phyloP scores from a whole-genome alignment of 2,797 vertebrate genomes.

The Sebastolobus altivelis region DNA sequence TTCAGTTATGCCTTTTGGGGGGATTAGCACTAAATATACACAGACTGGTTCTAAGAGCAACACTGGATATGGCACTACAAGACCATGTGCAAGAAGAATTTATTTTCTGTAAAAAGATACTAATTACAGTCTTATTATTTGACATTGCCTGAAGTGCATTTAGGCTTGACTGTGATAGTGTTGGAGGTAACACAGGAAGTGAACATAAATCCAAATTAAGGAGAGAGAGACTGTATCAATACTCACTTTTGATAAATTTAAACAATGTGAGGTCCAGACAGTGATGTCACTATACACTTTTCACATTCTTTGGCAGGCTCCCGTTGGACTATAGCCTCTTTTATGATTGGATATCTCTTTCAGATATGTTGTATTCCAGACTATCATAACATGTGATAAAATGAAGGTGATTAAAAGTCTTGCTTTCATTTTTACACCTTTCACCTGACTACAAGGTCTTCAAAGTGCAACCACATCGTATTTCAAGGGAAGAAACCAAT shows the following conservation, averaged over 20 bases:
- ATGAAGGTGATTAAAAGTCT: neutral
- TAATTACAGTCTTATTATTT: slow-evolving; percentile 37
- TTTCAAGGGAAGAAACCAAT: slow-evolving; percentile 1
- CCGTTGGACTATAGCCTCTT: slow-evolving; percentile 20
- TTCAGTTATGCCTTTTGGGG: slow-evolving; percentile 37
- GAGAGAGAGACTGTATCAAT: slow-evolving; percentile 43
- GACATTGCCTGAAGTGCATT: slow-evolving; percentile 7
- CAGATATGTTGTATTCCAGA: slow-evolving; percentile 26
- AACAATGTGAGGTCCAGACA: slow-evolving; percentile 45
- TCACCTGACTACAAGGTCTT: neutral
- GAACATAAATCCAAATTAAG: slow-evolving; percentile 54
- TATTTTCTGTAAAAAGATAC: slow-evolving; percentile 52
- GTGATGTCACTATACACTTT: slow-evolving; percentile 54
- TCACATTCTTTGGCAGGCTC: slow-evolving; percentile 39
- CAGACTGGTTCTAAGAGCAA: slow-evolving; percentile 43
- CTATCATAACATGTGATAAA: neutral
- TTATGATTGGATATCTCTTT: slow-evolving; percentile 47
- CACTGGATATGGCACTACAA: slow-evolving; percentile 28
- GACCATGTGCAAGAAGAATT: slow-evolving; percentile 30
- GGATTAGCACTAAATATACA: slow-evolving; percentile 48
- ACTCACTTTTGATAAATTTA: slow-evolving; percentile 49
- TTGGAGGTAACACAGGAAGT: slow-evolving; percentile 42
- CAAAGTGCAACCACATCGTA: neutral
- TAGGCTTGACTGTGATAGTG: neutral
- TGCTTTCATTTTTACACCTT: slow-evolving; percentile 21